These are phyloP conservation scores for Esox lucius DNA, from an alignment of 2,797 vertebrate genomes.

Conservation along the genomic window DNA sequence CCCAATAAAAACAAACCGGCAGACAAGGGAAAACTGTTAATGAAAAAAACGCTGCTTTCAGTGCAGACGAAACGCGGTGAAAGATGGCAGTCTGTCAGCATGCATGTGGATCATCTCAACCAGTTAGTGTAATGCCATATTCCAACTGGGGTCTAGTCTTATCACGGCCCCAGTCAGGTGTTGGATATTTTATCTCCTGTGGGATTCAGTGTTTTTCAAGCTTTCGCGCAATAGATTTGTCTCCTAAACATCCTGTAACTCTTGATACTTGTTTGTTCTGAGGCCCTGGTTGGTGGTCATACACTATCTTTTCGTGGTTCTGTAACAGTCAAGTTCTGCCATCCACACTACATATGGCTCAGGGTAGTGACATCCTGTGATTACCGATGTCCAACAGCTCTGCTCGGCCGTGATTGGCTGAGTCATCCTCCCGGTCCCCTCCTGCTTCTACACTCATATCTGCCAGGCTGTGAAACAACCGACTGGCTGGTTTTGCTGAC, in stretches of 20 bases:
- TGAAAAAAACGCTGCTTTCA: slow-evolving; percentile 1
- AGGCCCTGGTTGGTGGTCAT: neutral
- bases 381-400: neutral
- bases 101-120: slow-evolving; percentile 2
- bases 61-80: neutral
- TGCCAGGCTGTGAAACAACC: too few species aligned
- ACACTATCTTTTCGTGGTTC: neutral
- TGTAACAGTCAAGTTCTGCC: neutral
- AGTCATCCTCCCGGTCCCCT: neutral
- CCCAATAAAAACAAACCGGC: neutral
- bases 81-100: slow-evolving; percentile 33
- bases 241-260: neutral
- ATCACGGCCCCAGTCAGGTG: neutral
- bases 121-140: neutral
- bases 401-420: neutral
- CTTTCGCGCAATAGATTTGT: neutral
- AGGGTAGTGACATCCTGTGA: neutral
- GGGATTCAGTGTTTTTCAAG: neutral
- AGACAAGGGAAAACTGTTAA: neutral
- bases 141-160: neutral
- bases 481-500: neutral
- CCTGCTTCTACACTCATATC: neutral
- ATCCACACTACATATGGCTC: neutral
- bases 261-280: neutral
- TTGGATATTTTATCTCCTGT: neutral